These are phyloP conservation scores for Eidolon dupreanum DNA, from an alignment of 2,797 vertebrate genomes.

Conservation along the genomic window DNA sequence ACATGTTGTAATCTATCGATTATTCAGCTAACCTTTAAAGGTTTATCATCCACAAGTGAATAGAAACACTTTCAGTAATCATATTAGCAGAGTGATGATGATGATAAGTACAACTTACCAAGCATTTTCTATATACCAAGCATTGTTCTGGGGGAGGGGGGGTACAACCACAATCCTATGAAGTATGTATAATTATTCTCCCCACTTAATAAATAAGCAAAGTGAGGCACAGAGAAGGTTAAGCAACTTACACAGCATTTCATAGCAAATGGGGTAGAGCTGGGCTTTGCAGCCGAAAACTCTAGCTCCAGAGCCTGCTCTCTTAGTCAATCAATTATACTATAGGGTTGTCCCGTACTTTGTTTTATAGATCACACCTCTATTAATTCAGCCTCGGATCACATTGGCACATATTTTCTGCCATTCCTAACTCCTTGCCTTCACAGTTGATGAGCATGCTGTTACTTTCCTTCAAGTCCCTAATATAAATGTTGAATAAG, in stretches of 20 bases:
- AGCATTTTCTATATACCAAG: neutral
- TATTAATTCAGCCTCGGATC: neutral
- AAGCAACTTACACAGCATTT: neutral
- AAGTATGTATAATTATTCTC: neutral
- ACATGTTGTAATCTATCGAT: neutral
- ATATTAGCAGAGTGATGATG: neutral
- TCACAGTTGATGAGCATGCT: neutral
- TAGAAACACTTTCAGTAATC: neutral
- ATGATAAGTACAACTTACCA: neutral
- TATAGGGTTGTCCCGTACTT: neutral
- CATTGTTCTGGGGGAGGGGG: neutral
- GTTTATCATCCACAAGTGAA: neutral
- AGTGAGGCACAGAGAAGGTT: neutral
- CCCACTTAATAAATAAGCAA: conserved; percentile 3
- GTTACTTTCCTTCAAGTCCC: neutral
- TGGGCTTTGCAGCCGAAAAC: neutral
- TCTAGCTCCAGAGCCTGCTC: neutral
- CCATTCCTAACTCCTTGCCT: neutral
- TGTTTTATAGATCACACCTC: neutral
- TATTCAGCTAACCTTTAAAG: neutral
- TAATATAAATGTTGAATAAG: neutral
- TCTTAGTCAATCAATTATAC: neutral
- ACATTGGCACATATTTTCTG: neutral
- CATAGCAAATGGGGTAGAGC: neutral
- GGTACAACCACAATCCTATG: neutral